phyloP scores from a whole-genome alignment of 2,113 vertebrate species.

The Sinocyclocheilus rhinocerous region DNA sequence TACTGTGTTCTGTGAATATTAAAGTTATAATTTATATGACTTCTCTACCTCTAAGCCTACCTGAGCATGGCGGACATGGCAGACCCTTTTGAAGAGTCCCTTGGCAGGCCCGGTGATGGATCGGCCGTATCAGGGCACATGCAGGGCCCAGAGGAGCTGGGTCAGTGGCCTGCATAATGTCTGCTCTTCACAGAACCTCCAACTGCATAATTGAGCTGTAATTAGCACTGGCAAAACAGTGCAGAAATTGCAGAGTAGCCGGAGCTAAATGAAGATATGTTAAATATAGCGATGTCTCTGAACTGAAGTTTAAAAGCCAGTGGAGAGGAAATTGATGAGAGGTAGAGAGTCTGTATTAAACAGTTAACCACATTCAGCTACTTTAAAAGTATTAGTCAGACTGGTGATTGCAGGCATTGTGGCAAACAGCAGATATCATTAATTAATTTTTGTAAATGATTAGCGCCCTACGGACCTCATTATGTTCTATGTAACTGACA shows the following conservation, averaged over 20 bases:
- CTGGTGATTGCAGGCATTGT: not conserved
- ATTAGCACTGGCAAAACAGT: slow-evolving; percentile 50
- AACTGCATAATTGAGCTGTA: slow-evolving; percentile 55
- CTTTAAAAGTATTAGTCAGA: not conserved
- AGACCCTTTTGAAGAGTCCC: slow-evolving; percentile 38
- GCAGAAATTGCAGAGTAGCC: slow-evolving; percentile 11
- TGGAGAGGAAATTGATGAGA: not conserved
- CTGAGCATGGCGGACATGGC: slow-evolving; percentile 15
- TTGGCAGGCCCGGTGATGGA: slow-evolving; percentile 49
- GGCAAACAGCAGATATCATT: not conserved
- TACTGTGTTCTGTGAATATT: slow-evolving; percentile 3
- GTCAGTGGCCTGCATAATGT: slow-evolving; percentile 49
- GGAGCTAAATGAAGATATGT: slow-evolving; percentile 24
- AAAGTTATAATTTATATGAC: not conserved
- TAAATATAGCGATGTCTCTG: slow-evolving; percentile 40
- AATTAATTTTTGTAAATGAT: not conserved
- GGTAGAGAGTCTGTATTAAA: slow-evolving; percentile 3
- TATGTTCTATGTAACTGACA: not conserved
- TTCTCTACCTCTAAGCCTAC: not conserved
- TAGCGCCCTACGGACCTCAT: not conserved
- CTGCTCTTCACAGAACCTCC: slow-evolving; percentile 48
- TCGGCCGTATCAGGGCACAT: slow-evolving; percentile 48
- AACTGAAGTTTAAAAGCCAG: slow-evolving; percentile 39
- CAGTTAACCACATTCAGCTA: not conserved
- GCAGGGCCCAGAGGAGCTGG: slow-evolving; percentile 40